A percentile compares a stretch with the other conserved stretches of the same genome.
Conservation (phyloP, 1,140 invertebrate genomes). For the Trachelipus rathkii region DNA sequence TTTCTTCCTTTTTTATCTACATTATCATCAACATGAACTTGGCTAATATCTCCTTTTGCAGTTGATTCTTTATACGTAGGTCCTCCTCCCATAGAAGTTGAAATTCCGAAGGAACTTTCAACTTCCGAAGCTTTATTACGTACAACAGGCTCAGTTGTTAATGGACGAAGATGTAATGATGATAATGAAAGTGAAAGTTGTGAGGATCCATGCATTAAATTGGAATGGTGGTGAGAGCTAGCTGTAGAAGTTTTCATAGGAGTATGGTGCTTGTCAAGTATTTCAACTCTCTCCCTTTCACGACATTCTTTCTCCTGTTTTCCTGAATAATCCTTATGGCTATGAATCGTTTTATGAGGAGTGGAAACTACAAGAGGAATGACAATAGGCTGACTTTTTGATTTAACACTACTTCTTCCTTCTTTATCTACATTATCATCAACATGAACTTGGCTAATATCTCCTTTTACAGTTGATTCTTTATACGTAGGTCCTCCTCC, state of each 20-base stretch:
- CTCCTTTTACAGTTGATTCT: no score
- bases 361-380: neutral
- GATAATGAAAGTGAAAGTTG: slow-evolving; percentile 22
- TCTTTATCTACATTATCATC: no score
- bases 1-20: neutral
- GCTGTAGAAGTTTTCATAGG: slow-evolving; percentile 32
- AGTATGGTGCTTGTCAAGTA: slow-evolving; percentile 45
- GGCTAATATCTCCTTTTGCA: neutral
- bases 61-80: neutral
- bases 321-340: slow-evolving; percentile 56
- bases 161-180: no score
- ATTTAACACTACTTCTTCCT: no score
- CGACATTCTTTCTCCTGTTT: slow-evolving; percentile 52
- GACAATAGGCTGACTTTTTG: neutral
- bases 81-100: neutral
- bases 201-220: no score
- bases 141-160: slow-evolving; percentile 30
- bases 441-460: no score
- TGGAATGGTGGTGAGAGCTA: slow-evolving; percentile 35
- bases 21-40: neutral
- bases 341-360: slow-evolving; percentile 1
- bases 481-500: no score
- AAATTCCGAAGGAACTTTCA: no score
- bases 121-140: neutral
- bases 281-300: slow-evolving; percentile 53